Base-by-base conservation (phyloP, 2,113 vertebrate genomes). In the Stigmatopora nigra region DNA sequence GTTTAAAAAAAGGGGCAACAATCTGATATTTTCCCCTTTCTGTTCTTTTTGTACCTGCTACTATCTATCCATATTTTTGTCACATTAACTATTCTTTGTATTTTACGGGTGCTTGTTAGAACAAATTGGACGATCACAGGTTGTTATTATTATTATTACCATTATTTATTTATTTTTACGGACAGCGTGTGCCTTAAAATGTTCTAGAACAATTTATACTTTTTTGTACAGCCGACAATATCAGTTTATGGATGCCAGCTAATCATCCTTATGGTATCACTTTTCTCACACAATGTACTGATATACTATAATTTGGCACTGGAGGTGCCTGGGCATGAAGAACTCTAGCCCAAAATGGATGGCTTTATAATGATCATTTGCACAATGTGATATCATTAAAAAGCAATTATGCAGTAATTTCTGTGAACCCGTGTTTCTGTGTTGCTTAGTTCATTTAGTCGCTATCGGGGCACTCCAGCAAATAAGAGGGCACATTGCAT, bases 331-430 rank as follows among this genome's bases (percentile, higher is more conserved):
- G 88, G 82, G 81, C 88, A 87, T 76, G 81, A 86, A 86, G 85
- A 87, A 90, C 87, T 86, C 81, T 69, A 68, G 68, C 68, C 67
- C 85, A 84, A 83, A 92, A 61, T 91, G 91, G 86, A 91, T 92
- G 88, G 91, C 88, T 90, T 82, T 69, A 80, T 89, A 86, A 91
- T 90, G 89, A 86, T 76, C 84, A 93, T 95, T 93, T 93, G 88
- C 93, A 93, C 93, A 94, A 94, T 95, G 90, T 80, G 78, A 85
- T 89, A 90, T 92, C 92, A 92, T 96, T 94, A 94, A 93, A 93
- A 94, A 91, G 82, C 91, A 92, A 95, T 95, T 93, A 93, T 87
- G 82, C 73, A 75, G 67, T 63, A 76, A 73, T 84, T 77, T 82
- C 73, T 77, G 68, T 73, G 71, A 59, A 74, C 44, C 48, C 70